These are phyloP conservation scores for Anneissia japonica DNA, from an alignment of 35 echinoderm and acorn worm genomes.

Conservation along the genomic window DNA sequence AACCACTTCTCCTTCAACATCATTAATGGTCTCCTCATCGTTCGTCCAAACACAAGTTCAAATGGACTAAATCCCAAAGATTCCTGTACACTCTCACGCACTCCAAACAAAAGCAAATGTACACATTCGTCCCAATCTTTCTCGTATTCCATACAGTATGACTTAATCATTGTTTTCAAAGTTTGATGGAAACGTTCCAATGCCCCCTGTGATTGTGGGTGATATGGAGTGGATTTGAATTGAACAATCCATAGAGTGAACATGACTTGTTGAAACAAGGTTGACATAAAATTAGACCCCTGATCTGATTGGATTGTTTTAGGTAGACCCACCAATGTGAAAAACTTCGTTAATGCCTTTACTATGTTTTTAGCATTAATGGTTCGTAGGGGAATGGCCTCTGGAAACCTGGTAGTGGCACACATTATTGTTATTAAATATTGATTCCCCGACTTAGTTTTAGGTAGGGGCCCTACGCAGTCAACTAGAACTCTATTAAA, in stretches of 20 bases:
- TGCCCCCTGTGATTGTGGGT: background rate
- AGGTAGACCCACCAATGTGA: background rate
- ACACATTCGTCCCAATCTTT: background rate
- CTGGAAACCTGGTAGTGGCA: too few species aligned
- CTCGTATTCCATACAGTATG: background rate
- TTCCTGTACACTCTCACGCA: background rate
- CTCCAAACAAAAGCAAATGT: background rate
- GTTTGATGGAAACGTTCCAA: background rate
- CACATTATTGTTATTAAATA: too few species aligned
- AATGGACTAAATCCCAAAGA: slow-evolving; percentile 1
- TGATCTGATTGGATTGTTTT: slow-evolving; percentile 6
- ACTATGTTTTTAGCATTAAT: background rate
- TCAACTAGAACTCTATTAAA: slow-evolving; percentile 60
- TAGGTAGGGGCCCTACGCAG: slow-evolving; percentile 62
- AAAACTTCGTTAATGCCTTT: background rate
- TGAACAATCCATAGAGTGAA: slow-evolving; percentile 5
- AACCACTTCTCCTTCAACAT: slow-evolving; percentile 19
- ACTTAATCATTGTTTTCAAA: slow-evolving; percentile 3
- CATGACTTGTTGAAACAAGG: slow-evolving; percentile 10
- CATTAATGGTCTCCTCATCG: background rate
- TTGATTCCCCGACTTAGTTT: slow-evolving; percentile 39
- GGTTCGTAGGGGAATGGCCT: slow-evolving; percentile 1
- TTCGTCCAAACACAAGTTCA: slow-evolving; percentile 14
- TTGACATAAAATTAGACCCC: slow-evolving; percentile 16
- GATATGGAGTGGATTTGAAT: background rate